A percentile compares a stretch with the other conserved stretches of the same genome.
Conservation (phyloP, 2,113 vertebrate genomes). For the Bagarius yarrelli region DNA sequence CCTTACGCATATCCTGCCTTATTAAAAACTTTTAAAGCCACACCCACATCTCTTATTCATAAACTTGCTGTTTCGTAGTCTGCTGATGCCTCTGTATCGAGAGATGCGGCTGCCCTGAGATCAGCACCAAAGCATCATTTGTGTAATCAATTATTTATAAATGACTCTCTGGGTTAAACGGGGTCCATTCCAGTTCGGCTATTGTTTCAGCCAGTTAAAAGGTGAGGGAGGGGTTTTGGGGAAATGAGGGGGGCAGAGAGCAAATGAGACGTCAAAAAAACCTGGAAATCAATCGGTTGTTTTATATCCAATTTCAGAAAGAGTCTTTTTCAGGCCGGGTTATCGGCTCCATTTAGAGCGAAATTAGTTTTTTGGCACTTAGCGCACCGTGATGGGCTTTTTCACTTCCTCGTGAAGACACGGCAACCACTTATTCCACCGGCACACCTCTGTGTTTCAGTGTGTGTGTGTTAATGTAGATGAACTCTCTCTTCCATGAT, state of each 20-base stretch:
- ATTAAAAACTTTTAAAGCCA: background rate
- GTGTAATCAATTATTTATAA: constrained; percentile 48
- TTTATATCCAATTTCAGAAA: constrained; percentile 48
- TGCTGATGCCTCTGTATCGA: background rate
- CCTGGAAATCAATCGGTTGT: constrained; percentile 47
- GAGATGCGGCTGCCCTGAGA: constrained; percentile 22
- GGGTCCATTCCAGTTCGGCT: background rate
- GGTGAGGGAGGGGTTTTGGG: background rate
- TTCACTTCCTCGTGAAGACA: constrained; percentile 22
- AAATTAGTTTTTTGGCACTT: constrained; percentile 50
- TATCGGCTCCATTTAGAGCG: constrained; percentile 37
- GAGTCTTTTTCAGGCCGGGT: constrained; percentile 31
- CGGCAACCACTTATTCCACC: constrained; percentile 25
- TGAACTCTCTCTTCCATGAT: background rate
- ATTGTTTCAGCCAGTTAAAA: constrained; percentile 24
- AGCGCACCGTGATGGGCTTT: constrained; percentile 38
- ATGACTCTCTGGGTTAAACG: constrained; percentile 5
- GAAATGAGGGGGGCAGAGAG: background rate
- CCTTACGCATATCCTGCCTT: background rate
- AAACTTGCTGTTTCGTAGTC: no score
- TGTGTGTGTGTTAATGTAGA: constrained; percentile 9
- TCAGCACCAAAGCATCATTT: constrained; percentile 35
- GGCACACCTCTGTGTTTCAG: background rate
- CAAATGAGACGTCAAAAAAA: constrained; percentile 26
- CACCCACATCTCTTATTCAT: background rate